Conservation (phyloP, 37 sponge, comb jelly and placozoan genomes). For the Ianthella basta region DNA sequence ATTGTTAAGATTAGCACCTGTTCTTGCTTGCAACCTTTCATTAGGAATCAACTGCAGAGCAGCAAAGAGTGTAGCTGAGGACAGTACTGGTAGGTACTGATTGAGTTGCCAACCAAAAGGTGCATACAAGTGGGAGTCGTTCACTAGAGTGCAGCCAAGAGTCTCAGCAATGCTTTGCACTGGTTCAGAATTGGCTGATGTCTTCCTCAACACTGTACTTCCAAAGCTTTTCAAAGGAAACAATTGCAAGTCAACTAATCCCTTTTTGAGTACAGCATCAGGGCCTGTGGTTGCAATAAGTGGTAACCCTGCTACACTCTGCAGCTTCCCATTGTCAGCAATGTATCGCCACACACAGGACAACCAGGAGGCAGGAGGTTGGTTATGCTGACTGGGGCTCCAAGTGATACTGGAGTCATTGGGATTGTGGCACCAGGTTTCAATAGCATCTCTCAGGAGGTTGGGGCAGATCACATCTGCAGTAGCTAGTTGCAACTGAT, state of each 20-base stretch:
- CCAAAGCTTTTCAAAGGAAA: not conserved
- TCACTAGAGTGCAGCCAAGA: constrained; percentile 8
- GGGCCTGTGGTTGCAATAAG: constrained; percentile 25
- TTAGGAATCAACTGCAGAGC: constrained; percentile 1
- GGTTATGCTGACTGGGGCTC: constrained; percentile 28
- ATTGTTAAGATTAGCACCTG: not conserved
- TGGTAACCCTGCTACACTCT: constrained; percentile 20
- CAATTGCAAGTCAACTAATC: not conserved
- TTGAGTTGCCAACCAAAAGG: not conserved
- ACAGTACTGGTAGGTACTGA: not conserved
- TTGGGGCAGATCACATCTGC: constrained; percentile 11
- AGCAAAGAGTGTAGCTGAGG: not conserved
- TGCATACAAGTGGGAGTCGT: constrained; percentile 12
- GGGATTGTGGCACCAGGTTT: constrained; percentile 25
- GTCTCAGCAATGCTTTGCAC: not conserved
- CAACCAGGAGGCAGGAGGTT: constrained; percentile 55
- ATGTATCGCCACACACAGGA: constrained; percentile 56
- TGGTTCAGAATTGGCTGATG: not conserved
- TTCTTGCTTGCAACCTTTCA: not conserved
- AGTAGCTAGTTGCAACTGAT: constrained; percentile 21
- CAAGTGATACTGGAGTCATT: constrained; percentile 19
- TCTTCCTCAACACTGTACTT: constrained; percentile 3
- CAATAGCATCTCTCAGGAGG: constrained; percentile 34
- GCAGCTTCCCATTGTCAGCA: not conserved
- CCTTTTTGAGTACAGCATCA: not conserved